Conservation (phyloP, 1,140 invertebrate species). For the Hormaphis cornu region DNA sequence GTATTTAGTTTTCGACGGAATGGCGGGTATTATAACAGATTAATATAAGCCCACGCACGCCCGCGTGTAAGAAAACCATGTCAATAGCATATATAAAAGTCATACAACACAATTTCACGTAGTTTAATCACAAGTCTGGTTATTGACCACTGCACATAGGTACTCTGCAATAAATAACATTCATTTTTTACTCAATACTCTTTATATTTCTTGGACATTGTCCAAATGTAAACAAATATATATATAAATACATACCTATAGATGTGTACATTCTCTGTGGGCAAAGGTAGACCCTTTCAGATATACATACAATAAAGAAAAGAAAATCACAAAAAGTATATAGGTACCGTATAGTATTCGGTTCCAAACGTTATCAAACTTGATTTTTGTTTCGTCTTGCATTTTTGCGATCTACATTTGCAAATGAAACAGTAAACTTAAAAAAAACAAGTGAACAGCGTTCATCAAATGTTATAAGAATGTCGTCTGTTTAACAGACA, state of each 20-base stretch:
- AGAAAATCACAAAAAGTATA: no score
- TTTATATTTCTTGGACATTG: neutral
- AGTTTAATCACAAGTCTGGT: conserved; percentile 1
- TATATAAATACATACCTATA: neutral
- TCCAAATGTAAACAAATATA: neutral
- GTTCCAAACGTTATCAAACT: no score
- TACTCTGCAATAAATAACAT: conserved; percentile 8
- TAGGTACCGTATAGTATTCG: no score
- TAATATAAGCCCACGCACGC: neutral
- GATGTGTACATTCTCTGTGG: no score
- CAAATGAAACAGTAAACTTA: no score
- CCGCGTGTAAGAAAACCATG: conserved; percentile 6
- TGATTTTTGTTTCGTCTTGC: no score
- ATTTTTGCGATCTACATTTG: no score
- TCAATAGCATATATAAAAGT: conserved; percentile 8
- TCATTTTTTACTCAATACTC: neutral
- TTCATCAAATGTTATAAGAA: no score
- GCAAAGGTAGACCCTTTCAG: no score
- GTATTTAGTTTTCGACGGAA: neutral
- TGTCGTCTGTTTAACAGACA: no score
- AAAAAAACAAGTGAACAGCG: no score
- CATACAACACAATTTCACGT: neutral
- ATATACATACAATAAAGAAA: no score
- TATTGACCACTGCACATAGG: neutral
- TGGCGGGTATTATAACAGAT: neutral